Evolutionary conservation across 2,797 vertebrate genomes (phyloP), one percentile per base, ranked within the genome.

Genomic region (Pogoniulus pusillus): DNA sequence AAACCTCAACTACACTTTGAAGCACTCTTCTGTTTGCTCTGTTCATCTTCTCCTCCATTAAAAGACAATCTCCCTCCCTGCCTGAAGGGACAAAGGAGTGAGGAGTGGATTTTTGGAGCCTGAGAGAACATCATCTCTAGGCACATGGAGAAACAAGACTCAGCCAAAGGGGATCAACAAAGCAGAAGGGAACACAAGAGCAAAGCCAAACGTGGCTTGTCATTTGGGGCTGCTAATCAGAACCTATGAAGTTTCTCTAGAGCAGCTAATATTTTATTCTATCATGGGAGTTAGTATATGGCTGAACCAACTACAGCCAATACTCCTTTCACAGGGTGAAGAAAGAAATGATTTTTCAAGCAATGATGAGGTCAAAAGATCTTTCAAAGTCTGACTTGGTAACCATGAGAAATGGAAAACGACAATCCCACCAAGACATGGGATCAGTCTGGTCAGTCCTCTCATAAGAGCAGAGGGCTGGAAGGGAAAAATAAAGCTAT

Each of bases 331-430:
- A 10, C 3, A 35, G 30, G 64, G 13, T 53, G 43, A 70, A 75
- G 75, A 91, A 92, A 47, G 86, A 90, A 93, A 87, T 14, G 17
- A 37, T 86, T 85, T 87, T 91, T 74, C 82, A 85, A 62, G 60
- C 90, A 51, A 19, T n/a, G 73, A 8, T 37, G 79, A 82, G 90
- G 85, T 89, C 93, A 88, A 86, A 82, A 89, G 69, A 90, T 9
- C 88, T 87, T 82, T 90, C 73, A 35, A 55, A 85, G 66, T 47
- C 76, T 77, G 88, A 49, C 47, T 32, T 80, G 62, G 66, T 59
- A 83, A 23, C 49, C 87, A 83, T 39, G 74, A 94, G 80, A 91
- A 92, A 89, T 51, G 71, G 64, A 71, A 89, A 84, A 70, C 1
- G 18, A 89, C 34, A 49, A 75, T 86, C 71, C 84, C 74, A 85